Evolutionary conservation across 2,888 invertebrate genomes (phyloP), one percentile per base, ranked within the genome.

Genomic region (Aricia artaxerxes): DNA sequence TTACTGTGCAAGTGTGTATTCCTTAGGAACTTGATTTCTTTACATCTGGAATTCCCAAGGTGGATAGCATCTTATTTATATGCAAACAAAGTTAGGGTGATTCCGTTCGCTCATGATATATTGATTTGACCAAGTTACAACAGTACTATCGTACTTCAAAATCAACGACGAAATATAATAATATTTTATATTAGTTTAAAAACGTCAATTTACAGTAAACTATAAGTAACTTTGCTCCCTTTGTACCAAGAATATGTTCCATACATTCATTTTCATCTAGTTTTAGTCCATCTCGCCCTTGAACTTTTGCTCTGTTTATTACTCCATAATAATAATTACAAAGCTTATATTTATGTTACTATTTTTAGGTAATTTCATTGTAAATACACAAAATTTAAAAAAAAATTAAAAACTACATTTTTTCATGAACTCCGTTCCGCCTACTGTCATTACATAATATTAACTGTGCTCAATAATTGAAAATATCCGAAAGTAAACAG

Each of bases 401-500:
- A 53, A 13, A 53, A 9, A 9, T 49, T 7, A 9, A 2, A 57
- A 57, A 57, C 16, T 57, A 16, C 4, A 13, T 16, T 16, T 57
- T 57, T 57, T 57, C 16, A 57, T 57, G 4, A 16, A 57, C 57
- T 57, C 57, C 16, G 57, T 16, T 57, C 53, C 53, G 3, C 53
- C 61, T 61, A 31, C 64, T 64, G 31, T 4, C 7, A 64, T 64
- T 64, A 64, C 3, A 31, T 64, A 31, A 31, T 40, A 40, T 73
- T 40, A 1, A 40, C 40, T 35, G 38, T 72, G 1, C 16, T 40
- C 24, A 44, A 5, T 44, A 73, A 73, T 73, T 73, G 44, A 44
- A 73, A 73, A 73, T 49, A 75, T 49, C 49, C 44, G 24, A 88
- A 77, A 57, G 24, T 40, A 72, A 72, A 69, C 78, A 38, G 35